Percentiles rank a stretch among this genome's conserved stretches.
phyloP scores from a whole-genome alignment of 2,888 invertebrate genomes.

The Allacma fusca region DNA sequence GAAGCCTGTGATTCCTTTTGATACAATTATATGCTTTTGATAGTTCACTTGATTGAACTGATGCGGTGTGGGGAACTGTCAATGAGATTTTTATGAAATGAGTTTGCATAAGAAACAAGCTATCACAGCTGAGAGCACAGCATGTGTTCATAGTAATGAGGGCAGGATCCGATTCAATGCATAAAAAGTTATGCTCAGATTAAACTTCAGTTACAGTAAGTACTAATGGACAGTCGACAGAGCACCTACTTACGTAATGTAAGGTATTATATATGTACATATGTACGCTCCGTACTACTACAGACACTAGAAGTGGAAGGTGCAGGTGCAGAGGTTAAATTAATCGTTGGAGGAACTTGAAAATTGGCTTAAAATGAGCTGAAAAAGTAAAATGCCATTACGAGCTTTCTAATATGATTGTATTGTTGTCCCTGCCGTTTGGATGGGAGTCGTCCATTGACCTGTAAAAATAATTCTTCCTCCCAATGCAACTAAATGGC shows the following conservation, averaged over 20 bases:
- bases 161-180: background rate
- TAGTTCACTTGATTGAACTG: no score
- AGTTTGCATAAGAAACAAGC: no score
- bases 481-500: constrained; percentile 21
- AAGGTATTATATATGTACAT: background rate
- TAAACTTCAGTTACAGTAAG: background rate
- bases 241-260: background rate
- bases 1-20: no score
- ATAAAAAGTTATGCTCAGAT: background rate
- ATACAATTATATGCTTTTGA: no score
- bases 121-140: no score
- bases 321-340: background rate
- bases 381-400: background rate
- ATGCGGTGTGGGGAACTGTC: no score
- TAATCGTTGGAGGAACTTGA: background rate
- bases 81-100: no score
- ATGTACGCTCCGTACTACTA: no score
- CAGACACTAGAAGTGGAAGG: background rate
- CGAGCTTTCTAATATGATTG: background rate
- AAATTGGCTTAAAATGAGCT: background rate
- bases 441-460: constrained; percentile 33
- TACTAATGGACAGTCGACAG: no score
- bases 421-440: background rate
- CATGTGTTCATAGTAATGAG: no score
- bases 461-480: constrained; percentile 31